Evolutionary conservation across 2,113 vertebrate species (phyloP), one percentile per base, ranked within the genome.

Genomic region (Perca schrenkii): DNA sequence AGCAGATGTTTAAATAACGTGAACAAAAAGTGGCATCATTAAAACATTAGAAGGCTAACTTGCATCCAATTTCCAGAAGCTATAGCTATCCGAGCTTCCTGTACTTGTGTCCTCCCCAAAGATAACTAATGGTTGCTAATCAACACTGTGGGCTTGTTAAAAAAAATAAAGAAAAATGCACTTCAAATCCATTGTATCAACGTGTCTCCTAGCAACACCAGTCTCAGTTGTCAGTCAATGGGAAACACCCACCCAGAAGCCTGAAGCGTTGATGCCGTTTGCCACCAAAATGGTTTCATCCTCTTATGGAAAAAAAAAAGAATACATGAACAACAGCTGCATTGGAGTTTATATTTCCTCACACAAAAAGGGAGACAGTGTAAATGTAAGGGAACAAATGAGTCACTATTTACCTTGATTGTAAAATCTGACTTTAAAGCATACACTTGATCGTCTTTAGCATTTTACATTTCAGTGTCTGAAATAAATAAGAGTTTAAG

Each of bases 391-490:
- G n/a, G 36, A 22, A n/a, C 8, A 64, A 79, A 84, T 69, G 8
- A 70, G 52, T 71, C 64, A 40, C 11, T 56, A 6, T 16, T 64
- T 31, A 65, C 60, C 62, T 28, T 43, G 36, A 64, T 50, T 68
- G 6, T 25, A 34, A 46, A 65, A 56, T 62, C 13, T 34, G 40
- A 43, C 72, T 76, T 2, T 52, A 46, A 71, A 31, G 46, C 50
- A 68, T 54, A 11, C 1, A 61, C 68, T 74, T 80, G 60, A 47
- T 28, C 25, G 11, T 78, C 31, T 64, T 57, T 74, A 43, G 17
- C 28, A 58, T 76, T 74, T 82, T 17, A 72, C 6, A 75, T 79
- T 54, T 58, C 40, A 72, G 15, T 40, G 6, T 66, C 49, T 31
- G 46, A 64, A 75, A 52, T 63, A 83, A 79, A 77, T 14, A 54